Evolutionary conservation across 2,797 vertebrate genomes (phyloP).

Genomic region (Lepidocolaptes lacrymiger): DNA sequence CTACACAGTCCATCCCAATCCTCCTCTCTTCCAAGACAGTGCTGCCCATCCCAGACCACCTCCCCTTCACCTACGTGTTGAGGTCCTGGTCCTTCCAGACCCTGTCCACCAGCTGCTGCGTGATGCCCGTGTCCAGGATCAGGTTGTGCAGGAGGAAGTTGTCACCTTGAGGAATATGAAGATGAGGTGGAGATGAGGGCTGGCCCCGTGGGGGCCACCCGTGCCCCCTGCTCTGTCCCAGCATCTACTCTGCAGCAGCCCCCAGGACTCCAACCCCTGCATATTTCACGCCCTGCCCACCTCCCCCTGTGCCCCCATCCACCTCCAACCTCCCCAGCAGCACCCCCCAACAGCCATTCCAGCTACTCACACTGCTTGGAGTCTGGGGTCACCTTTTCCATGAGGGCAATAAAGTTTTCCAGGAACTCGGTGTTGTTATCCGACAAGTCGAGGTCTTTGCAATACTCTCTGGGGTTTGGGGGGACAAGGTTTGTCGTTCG

Average conservation of each 20-base stretch:
- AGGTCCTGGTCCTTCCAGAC: slow-evolving; percentile 97
- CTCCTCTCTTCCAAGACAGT: not conserved
- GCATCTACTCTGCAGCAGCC: not conserved
- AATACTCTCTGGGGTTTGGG: slow-evolving; percentile 91
- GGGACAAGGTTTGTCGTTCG: slow-evolving; percentile 62
- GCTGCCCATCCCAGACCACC: not conserved
- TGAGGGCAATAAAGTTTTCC: slow-evolving; percentile 97
- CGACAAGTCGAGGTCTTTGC: slow-evolving; percentile 96
- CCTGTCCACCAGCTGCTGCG: slow-evolving; percentile 92
- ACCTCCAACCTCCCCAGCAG: fast-evolving
- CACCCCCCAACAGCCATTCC: not conserved
- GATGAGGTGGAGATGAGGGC: not conserved
- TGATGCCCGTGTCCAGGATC: slow-evolving; percentile 97
- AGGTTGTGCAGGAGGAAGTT: slow-evolving; percentile 96
- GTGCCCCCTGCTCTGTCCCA: not conserved
- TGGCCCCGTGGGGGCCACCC: not conserved
- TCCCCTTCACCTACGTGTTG: slow-evolving; percentile 86
- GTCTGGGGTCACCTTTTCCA: slow-evolving; percentile 99
- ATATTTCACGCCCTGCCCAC: not conserved
- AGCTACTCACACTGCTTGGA: slow-evolving; percentile 95
- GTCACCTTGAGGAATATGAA: slow-evolving; percentile 81
- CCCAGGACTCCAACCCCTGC: not conserved
- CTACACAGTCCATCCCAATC: not conserved
- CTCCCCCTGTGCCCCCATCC: fast-evolving
- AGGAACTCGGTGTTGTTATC: slow-evolving; percentile 99